Evolutionary conservation across 2,888 invertebrate species (phyloP).

Genomic region (Teleogryllus oceanicus): DNA sequence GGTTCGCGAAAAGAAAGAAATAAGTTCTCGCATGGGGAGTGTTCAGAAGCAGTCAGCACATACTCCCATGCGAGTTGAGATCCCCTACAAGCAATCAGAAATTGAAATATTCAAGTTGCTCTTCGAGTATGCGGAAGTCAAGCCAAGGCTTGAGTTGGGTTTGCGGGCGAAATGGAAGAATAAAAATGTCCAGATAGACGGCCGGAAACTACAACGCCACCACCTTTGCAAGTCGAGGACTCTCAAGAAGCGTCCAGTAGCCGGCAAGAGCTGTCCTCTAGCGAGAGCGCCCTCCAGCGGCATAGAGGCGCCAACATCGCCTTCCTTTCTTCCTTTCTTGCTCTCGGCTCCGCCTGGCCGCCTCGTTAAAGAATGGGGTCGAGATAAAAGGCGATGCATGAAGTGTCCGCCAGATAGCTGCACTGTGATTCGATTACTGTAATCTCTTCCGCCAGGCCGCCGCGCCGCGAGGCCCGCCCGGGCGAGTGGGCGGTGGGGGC

Average conservation of each 20-base stretch:
- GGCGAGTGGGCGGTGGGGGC: background rate
- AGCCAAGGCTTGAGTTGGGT: no score
- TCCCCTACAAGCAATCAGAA: no score
- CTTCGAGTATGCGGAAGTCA: no score
- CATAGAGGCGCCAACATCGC: no score
- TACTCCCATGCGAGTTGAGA: no score
- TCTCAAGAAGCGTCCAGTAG: background rate
- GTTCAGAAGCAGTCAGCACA: no score
- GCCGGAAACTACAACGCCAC: no score
- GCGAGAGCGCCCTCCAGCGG: background rate
- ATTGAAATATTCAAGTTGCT: no score
- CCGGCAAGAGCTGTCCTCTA: background rate
- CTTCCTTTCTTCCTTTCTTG: background rate
- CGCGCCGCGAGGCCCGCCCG: background rate
- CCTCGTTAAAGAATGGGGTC: slow-evolving; percentile 1
- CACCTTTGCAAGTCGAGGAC: background rate
- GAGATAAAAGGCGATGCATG: slow-evolving; percentile 9
- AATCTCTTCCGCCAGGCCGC: slow-evolving; percentile 9
- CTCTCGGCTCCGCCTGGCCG: background rate
- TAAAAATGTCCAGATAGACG: no score
- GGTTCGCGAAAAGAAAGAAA: no score
- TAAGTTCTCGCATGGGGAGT: no score
- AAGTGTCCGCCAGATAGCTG: slow-evolving; percentile 1
- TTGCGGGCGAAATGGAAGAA: no score
- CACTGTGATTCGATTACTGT: background rate